Conservation (phyloP, 2,797 vertebrate genomes). For the Eulemur coronatus region DNA sequence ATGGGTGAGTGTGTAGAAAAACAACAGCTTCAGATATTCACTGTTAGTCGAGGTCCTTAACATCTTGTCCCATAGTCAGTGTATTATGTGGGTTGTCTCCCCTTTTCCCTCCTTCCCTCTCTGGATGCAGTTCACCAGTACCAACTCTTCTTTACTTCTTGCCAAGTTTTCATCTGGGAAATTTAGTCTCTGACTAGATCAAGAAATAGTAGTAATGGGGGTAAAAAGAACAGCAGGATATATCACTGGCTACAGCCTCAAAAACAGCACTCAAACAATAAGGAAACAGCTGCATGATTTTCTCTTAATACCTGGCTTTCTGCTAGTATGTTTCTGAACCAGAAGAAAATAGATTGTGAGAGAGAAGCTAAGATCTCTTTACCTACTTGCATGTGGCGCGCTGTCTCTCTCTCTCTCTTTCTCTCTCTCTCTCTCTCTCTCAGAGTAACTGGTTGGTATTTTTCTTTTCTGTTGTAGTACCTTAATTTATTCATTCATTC, state of each 20-base stretch:
- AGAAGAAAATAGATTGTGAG: background rate
- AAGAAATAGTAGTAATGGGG: background rate
- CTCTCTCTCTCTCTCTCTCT: background rate
- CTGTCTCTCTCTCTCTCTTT: background rate
- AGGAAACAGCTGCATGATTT: background rate
- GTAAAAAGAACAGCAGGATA: background rate
- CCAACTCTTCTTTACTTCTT: conserved; percentile 14
- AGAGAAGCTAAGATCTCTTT: background rate
- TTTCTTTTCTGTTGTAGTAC: conserved; percentile 9
- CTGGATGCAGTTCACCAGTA: background rate
- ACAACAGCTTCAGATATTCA: background rate
- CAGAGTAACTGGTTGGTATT: background rate
- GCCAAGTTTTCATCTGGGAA: background rate
- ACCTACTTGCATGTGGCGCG: background rate
- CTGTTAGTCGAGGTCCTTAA: background rate
- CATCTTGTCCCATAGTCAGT: background rate
- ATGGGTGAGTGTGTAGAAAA: background rate
- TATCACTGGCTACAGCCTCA: background rate
- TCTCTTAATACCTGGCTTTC: background rate
- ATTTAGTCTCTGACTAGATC: background rate
- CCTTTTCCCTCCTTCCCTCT: background rate
- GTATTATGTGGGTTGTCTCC: background rate
- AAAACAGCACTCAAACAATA: background rate
- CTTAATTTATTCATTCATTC: background rate
- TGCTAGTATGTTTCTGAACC: conserved; percentile 18